Conservation (phyloP, 2,888 invertebrate species). For the Xanthia togata region DNA sequence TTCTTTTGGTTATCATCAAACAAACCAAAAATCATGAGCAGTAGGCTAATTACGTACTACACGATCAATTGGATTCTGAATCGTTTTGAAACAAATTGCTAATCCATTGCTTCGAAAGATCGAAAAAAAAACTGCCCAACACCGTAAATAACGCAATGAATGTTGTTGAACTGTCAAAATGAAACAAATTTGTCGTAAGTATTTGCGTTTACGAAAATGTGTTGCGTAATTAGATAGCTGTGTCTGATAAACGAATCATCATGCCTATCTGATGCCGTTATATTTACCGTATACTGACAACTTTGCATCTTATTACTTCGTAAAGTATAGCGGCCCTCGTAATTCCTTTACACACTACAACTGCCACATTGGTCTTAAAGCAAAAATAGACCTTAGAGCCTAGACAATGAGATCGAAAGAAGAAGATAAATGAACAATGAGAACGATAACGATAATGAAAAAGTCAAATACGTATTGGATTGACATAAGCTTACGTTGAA, state of each 20-base stretch:
- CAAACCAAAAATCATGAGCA: neutral
- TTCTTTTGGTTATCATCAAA: neutral
- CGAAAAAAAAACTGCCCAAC: too few relatives aligned
- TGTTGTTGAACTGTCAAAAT: too few relatives aligned
- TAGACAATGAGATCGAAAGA: too few relatives aligned
- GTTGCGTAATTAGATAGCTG: too few relatives aligned
- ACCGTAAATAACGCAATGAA: too few relatives aligned
- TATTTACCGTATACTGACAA: conserved; percentile 9
- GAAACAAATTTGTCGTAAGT: too few relatives aligned
- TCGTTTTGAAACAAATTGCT: too few relatives aligned
- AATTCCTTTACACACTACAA: neutral
- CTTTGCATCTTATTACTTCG: conserved; percentile 4
- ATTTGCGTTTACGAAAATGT: too few relatives aligned
- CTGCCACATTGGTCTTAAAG: neutral
- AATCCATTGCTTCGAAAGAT: too few relatives aligned
- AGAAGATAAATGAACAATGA: too few relatives aligned
- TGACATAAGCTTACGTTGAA: neutral
- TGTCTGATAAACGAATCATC: neutral
- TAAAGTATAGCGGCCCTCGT: neutral
- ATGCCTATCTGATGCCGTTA: conserved; percentile 6
- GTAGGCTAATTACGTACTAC: too few relatives aligned
- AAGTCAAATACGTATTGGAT: neutral
- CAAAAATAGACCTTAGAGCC: neutral
- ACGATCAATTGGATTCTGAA: too few relatives aligned
- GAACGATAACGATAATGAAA: neutral